Conservation (phyloP, 1,140 invertebrate species). For the Oreohelix idahoensis region DNA sequence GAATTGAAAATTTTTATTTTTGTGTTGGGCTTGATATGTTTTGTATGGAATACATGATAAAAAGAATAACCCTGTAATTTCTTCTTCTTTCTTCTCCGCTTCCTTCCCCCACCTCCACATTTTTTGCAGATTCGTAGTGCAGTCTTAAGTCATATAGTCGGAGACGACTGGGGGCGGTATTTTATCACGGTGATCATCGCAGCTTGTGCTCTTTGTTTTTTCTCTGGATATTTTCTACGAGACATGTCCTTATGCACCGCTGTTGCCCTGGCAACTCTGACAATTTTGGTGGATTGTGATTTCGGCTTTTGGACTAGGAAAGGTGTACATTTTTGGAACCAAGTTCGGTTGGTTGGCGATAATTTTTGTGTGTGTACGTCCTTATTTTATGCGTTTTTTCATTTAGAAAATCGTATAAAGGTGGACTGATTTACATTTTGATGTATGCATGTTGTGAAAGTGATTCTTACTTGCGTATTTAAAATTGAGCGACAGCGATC, state of each 20-base stretch:
- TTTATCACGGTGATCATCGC: conserved; percentile 50
- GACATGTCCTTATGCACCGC: conserved; percentile 54
- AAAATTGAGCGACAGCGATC: too few relatives aligned
- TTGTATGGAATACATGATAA: too few relatives aligned
- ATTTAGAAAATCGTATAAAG: conserved; percentile 51
- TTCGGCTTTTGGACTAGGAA: conserved; percentile 52
- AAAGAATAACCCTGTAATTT: too few relatives aligned
- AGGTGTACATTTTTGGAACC: conserved; percentile 57
- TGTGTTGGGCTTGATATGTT: too few relatives aligned
- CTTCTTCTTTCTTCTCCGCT: too few relatives aligned
- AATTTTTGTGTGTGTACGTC: conserved; percentile 50
- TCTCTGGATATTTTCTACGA: conserved; percentile 59
- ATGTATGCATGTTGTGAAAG: too few relatives aligned
- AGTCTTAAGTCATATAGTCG: conserved; percentile 54
- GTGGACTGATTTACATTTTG: too few relatives aligned
- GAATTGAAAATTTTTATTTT: too few relatives aligned
- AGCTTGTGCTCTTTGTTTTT: conserved; percentile 58
- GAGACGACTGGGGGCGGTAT: conserved; percentile 57
- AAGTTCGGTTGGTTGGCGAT: conserved; percentile 52
- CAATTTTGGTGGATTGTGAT: conserved; percentile 53
- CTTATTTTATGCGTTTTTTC: conserved; percentile 45
- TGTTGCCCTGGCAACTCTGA: conserved; percentile 44
- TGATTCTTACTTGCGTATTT: too few relatives aligned
- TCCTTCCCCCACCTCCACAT: background rate
- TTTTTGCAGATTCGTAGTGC: conserved; percentile 51